Conservation (phyloP, 2,113 vertebrate species). For the Stigmatopora argus region DNA sequence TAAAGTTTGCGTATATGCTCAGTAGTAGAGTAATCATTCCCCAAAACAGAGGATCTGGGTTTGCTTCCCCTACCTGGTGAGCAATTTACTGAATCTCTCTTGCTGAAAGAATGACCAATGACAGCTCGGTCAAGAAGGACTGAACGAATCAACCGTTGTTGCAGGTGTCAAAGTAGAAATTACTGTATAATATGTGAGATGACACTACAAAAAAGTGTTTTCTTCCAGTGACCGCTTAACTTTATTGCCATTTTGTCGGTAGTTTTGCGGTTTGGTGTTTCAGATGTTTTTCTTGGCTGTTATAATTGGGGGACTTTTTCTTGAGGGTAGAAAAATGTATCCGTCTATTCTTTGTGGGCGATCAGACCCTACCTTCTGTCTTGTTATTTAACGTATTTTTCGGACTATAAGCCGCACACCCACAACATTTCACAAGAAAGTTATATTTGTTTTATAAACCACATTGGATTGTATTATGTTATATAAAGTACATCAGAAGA, state of each 20-base stretch:
- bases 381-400: background rate
- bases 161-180: conserved; percentile 26
- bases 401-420: background rate
- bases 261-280: conserved; percentile 29
- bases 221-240: conserved; percentile 23
- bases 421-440: no score
- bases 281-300: conserved; percentile 39
- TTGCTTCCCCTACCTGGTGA: no score
- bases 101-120: no score
- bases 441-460: no score
- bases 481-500: no score
- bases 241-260: conserved; percentile 13
- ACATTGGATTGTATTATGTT: no score
- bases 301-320: conserved; percentile 47
- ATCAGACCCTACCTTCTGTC: background rate
- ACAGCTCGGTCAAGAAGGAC: no score
- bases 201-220: conserved; percentile 41
- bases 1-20: no score
- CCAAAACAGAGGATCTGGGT: no score
- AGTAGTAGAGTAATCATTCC: no score
- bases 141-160: conserved; percentile 4
- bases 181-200: background rate
- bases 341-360: background rate
- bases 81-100: no score
- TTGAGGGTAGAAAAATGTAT: conserved; percentile 23